phyloP scores from a whole-genome alignment of 2,888 invertebrate genomes.

The Caenorhabditis japonica region DNA sequence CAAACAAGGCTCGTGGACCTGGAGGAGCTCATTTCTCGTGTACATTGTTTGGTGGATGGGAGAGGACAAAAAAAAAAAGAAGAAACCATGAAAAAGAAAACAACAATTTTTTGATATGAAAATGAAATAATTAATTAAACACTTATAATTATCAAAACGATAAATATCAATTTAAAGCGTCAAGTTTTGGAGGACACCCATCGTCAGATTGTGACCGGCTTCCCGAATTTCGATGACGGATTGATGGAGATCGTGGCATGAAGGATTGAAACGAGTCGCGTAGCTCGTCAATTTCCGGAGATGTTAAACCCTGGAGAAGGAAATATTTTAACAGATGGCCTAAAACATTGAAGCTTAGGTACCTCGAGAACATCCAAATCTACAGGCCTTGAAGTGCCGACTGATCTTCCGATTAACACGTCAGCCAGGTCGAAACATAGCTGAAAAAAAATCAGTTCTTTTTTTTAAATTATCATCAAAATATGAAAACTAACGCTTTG shows the following conservation, averaged over 20 bases:
- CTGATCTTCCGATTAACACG: slow-evolving; percentile 40
- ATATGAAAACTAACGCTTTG: slow-evolving; percentile 41
- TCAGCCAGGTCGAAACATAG: slow-evolving; percentile 58
- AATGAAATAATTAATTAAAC: no score
- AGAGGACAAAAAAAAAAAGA: no score
- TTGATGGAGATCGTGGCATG: slow-evolving; percentile 58
- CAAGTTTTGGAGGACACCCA: no score
- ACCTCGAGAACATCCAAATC: slow-evolving; percentile 43
- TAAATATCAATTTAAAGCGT: no score
- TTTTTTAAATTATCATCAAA: background rate
- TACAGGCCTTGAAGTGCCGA: slow-evolving; percentile 46
- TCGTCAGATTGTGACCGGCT: slow-evolving; percentile 31
- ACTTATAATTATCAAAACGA: no score
- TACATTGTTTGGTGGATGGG: no score
- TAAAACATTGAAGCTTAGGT: no score
- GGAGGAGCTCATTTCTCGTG: no score
- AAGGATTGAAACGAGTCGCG: slow-evolving; percentile 68
- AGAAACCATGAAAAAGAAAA: no score
- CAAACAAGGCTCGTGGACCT: no score
- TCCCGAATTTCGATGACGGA: slow-evolving; percentile 33
- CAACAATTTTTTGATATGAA: no score
- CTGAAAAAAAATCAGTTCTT: slow-evolving; percentile 29
- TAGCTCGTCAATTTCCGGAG: slow-evolving; percentile 69
- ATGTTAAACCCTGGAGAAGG: slow-evolving; percentile 57
- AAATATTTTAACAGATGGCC: no score